Conservation (phyloP, 2,888 invertebrate genomes). For the Temnothorax rugatulus region DNA sequence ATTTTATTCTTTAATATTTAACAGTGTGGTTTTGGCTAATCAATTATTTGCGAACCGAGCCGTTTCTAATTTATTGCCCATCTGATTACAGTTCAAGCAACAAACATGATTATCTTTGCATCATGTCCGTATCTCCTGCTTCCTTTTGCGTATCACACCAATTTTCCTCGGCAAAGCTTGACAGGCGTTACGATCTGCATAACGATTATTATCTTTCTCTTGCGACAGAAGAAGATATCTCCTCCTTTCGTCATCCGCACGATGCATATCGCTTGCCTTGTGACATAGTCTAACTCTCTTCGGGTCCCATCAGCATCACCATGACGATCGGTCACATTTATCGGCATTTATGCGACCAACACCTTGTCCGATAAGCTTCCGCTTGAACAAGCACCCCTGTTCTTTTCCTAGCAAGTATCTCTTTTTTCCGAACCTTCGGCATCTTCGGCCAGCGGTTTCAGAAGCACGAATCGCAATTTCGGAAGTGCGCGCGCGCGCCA, state of each 20-base stretch:
- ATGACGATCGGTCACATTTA: background rate
- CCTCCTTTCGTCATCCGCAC: background rate
- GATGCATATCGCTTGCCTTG: background rate
- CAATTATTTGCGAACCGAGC: too few species aligned
- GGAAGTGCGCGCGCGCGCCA: conserved; percentile 67
- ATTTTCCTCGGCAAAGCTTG: background rate
- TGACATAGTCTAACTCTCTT: background rate
- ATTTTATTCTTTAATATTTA: too few species aligned
- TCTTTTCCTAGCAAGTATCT: background rate
- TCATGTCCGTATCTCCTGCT: background rate
- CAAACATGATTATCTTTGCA: background rate
- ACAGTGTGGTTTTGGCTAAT: too few species aligned
- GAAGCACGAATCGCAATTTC: conserved; percentile 23
- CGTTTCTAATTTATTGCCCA: background rate
- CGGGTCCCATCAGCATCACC: background rate
- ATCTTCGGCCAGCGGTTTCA: background rate
- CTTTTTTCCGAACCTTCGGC: background rate
- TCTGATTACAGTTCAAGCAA: too few species aligned
- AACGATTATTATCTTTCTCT: background rate
- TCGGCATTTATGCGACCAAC: background rate
- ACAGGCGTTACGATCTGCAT: background rate
- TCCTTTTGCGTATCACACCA: background rate
- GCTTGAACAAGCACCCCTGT: background rate
- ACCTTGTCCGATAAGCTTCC: background rate
- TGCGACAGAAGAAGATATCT: background rate